Evolutionary conservation across 1,140 invertebrate species (phyloP), one percentile per base, ranked within the genome.

Genomic region (Eumaeus atala): DNA sequence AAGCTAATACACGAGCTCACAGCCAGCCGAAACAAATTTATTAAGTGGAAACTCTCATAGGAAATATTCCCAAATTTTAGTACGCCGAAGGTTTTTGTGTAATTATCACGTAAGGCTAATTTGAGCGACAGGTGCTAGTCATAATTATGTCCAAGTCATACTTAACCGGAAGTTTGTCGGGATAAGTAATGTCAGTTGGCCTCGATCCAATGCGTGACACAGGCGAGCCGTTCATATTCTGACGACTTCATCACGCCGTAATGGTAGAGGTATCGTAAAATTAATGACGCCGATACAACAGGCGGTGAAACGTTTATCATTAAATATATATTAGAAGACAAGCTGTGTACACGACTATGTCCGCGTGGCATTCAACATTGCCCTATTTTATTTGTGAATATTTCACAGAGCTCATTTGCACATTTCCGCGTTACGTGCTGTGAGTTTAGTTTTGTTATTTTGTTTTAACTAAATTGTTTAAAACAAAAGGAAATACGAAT

Each of bases 111-210:
- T 51, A 58, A 16, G 40, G 66, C 58, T 61, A 65, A 62, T 65
- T 62, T 54, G n/a, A 58, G 55, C 58, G 57, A 57, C 63, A 68
- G 64, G 63, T 65, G 66, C 58, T 57, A 68, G 58, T n/a, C n/a
- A n/a, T n/a, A n/a, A n/a, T n/a, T n/a, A n/a, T n/a, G n/a, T n/a
- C 21, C 21, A 28, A 68, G 62, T 62, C 60, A 64, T 62, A 68
- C 60, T 68, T 68, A 68, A 62, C 58, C 44, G 58, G 62, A 62
- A 65, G 65, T 68, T 62, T 65, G 66, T 65, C 62, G 59, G 58
- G 51, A 54, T 67, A 67, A 67, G 58, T 67, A 64, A 64, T 64
- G 66, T 51, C 49, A 44, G 56, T 67, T 67, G 65, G 65, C 61
- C 9, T 40, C 18, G 21, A 56, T 67, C 65, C 65, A 67, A 58